Percentiles rank a stretch among this genome's conserved stretches.
phyloP scores from a whole-genome alignment of 2,888 invertebrate species.

The Lacanobia oleracea region DNA sequence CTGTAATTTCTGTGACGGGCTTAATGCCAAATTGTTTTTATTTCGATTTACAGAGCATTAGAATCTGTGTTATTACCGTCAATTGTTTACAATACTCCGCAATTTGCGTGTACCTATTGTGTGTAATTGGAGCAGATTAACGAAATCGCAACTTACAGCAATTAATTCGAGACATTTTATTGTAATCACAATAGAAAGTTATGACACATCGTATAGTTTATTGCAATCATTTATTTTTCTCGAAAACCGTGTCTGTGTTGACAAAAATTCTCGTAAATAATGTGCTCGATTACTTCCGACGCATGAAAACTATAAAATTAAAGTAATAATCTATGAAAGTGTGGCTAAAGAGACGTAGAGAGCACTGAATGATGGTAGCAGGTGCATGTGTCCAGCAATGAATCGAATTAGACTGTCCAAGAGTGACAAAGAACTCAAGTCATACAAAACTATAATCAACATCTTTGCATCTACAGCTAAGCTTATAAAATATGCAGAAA shows the following conservation, averaged over 20 bases:
- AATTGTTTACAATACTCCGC: slow-evolving; percentile 28
- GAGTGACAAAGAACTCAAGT: slow-evolving; percentile 31
- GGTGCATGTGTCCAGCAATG: slow-evolving; percentile 29
- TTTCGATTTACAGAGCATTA: slow-evolving; percentile 30
- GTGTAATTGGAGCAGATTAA: slow-evolving; percentile 44
- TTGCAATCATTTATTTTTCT: slow-evolving; percentile 20
- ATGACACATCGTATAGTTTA: slow-evolving; percentile 38
- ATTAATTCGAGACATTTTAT: slow-evolving; percentile 44
- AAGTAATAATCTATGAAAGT: slow-evolving; percentile 40
- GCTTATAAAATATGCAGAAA: slow-evolving; percentile 33
- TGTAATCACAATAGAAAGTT: slow-evolving; percentile 43
- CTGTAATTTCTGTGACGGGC: slow-evolving; percentile 49
- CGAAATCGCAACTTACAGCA: slow-evolving; percentile 34
- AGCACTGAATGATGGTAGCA: slow-evolving; percentile 45
- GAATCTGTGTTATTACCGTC: slow-evolving; percentile 22
- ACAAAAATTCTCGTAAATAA: slow-evolving; percentile 49
- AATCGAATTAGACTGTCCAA: slow-evolving; percentile 42
- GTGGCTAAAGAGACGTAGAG: slow-evolving; percentile 23
- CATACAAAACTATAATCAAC: slow-evolving; percentile 1
- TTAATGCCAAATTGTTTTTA: slow-evolving; percentile 60
- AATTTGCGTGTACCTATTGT: slow-evolving; percentile 30
- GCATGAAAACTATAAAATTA: slow-evolving; percentile 50
- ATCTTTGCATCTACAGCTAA: background rate
- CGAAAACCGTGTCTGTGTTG: slow-evolving; percentile 28
- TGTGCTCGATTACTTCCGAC: slow-evolving; percentile 50